Base-by-base conservation (phyloP, 2,888 invertebrate genomes). In the Drosophila leonis region DNA sequence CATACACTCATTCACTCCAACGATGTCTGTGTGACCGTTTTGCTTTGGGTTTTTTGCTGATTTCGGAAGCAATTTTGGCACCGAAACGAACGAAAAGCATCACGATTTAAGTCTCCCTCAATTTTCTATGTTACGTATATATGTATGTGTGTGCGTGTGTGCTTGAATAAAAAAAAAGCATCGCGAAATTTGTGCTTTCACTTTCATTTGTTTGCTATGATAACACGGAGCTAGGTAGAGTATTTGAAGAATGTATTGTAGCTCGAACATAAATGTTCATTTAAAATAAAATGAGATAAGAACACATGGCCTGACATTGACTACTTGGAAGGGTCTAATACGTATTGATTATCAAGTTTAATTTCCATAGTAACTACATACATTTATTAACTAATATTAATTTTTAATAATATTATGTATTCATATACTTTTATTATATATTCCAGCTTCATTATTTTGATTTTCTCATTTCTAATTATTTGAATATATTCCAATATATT, bases 51-150 rank as follows among this genome's bases (percentile, higher is more conserved):
- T 83, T 80, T 78, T 86, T 70, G 75, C 75, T 78, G 87, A 87
- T 89, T 89, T 87, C 84, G 87, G 87, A 87, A 89, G 87, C 89
- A 88, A 84, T 86, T 86, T 86, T 87, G 84, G 75, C 82, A 89
- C 89, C 84, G 78, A 83, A 83, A 64, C 78, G 70, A 76, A 85
- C 83, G 72, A 76, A 75, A 75, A 74, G 78, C 70, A 75, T 75
- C 66, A 51, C 71, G 57, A 73, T 63, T 63, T 57, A 48, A 42
- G 27, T 48, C 27, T 63, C 18, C 48, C 73, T 55, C 44, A 20
- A 33, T 52, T 52, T 35, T 52, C 51, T 52, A 52, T 54, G 54
- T 39, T 46, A 39, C 65, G 46, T 67, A 42, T 65, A 15, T 59
- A 18, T 60, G 15, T 49, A 29, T 67, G 44, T 73, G 39, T 70